phyloP scores from a whole-genome alignment of 2,113 vertebrate species.

The Phyllopteryx taeniolatus region DNA sequence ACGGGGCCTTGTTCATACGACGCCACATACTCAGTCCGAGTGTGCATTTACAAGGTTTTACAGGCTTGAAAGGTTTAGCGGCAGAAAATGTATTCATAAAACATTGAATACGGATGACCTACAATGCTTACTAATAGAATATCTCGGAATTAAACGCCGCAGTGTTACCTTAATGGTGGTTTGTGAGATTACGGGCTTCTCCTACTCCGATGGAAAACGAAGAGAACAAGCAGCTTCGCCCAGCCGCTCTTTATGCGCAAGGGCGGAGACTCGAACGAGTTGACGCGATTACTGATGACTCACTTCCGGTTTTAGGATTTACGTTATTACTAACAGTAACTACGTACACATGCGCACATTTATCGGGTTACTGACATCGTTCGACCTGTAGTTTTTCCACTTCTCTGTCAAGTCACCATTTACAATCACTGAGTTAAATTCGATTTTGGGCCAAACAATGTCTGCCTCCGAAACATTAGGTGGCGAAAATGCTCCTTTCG shows the following conservation, averaged over 20 bases:
- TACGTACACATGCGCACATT: too few species aligned
- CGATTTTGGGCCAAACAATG: too few species aligned
- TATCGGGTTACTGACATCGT: too few species aligned
- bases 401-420: too few species aligned
- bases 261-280: slow-evolving; percentile 25
- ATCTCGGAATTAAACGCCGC: not conserved
- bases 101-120: too few species aligned
- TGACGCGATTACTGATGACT: too few species aligned
- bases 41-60: not conserved
- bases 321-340: too few species aligned
- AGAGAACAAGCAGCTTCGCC: slow-evolving; percentile 9
- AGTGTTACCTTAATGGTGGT: not conserved
- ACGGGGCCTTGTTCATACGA: not conserved
- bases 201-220: not conserved
- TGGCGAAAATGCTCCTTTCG: too few species aligned
- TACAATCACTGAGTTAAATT: too few species aligned
- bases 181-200: fast-evolving
- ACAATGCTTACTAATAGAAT: not conserved
- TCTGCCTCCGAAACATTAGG: too few species aligned
- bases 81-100: not conserved
- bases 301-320: too few species aligned
- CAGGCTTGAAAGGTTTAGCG: not conserved
- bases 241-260: slow-evolving; percentile 8
- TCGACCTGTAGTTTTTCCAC: too few species aligned
- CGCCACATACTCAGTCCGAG: not conserved